Evolutionary conservation across 2,797 vertebrate species (phyloP).

Genomic region (Crenuchus spilurus): DNA sequence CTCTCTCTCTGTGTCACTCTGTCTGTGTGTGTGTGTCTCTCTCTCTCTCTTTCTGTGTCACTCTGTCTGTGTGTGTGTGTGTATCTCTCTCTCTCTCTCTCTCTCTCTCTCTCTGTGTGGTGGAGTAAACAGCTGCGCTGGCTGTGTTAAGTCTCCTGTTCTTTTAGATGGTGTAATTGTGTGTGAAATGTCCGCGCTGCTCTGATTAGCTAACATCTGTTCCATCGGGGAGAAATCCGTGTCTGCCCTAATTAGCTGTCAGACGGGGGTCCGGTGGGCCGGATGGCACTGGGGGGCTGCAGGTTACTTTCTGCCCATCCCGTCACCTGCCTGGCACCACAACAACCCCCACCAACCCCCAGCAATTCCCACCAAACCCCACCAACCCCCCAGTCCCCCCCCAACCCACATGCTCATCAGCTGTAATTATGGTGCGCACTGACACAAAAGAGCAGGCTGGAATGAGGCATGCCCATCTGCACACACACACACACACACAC

Average conservation of each 20-base stretch:
- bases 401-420: constrained; percentile 36
- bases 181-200: constrained; percentile 99
- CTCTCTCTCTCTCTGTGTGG: constrained; percentile 63
- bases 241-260: constrained; percentile 99
- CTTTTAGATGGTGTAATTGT: constrained; percentile 99
- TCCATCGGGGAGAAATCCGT: constrained; percentile 99
- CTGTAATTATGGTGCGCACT: constrained; percentile 95
- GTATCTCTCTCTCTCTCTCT: constrained; percentile 1
- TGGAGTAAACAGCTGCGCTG: constrained; percentile 99
- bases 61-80: too few relatives aligned
- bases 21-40: too few relatives aligned
- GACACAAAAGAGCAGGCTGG: constrained; percentile 94
- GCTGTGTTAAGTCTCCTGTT: constrained; percentile 99
- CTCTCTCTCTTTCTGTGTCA: constrained; percentile 11
- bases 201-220: constrained; percentile 99
- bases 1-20: neutral
- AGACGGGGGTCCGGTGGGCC: constrained; percentile 96
- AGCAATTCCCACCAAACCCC: constrained; percentile 6
- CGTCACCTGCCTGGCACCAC: constrained; percentile 92
- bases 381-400: constrained; percentile 17
- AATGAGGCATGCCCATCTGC: constrained; percentile 92
- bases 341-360: constrained; percentile 61
- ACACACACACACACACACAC: constrained; percentile 67
- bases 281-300: constrained; percentile 96
- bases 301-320: constrained; percentile 96